phyloP scores from a whole-genome alignment of 2,797 vertebrate species.

The Orientallactaga sibirica region DNA sequence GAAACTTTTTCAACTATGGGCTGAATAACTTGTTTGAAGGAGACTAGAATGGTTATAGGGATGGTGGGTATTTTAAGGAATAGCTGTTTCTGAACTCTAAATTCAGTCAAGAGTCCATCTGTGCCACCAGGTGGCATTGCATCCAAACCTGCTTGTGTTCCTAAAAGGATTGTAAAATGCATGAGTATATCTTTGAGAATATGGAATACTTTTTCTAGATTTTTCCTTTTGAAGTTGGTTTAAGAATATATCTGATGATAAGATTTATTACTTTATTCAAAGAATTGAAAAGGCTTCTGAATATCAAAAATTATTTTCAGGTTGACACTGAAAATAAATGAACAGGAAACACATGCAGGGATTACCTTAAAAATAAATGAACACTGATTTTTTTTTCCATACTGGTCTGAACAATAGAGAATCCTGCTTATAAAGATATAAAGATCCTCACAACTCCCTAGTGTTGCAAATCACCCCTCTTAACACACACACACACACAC shows the following conservation, averaged over 20 bases:
- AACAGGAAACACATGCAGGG: constrained; percentile 55
- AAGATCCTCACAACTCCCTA: constrained; percentile 9
- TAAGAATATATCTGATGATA: constrained; percentile 55
- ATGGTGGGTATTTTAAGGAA: not conserved
- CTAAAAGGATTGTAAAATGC: constrained; percentile 55
- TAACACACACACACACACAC: not conserved
- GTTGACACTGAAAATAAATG: constrained; percentile 62
- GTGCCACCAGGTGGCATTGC: constrained; percentile 91
- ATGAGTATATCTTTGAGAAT: constrained; percentile 53
- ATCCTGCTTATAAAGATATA: constrained; percentile 64
- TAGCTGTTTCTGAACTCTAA: constrained; percentile 12
- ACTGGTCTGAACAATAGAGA: constrained; percentile 46
- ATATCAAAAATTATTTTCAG: constrained; percentile 36
- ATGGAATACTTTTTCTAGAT: constrained; percentile 52
- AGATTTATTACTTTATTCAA: constrained; percentile 30
- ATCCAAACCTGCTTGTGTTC: constrained; percentile 86
- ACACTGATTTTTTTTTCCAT: constrained; percentile 43
- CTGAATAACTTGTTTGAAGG: constrained; percentile 54
- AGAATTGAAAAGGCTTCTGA: constrained; percentile 46
- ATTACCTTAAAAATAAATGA: constrained; percentile 12
- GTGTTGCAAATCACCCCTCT: not conserved
- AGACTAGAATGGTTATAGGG: not conserved
- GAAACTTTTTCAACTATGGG: constrained; percentile 48
- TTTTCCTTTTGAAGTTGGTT: constrained; percentile 60
- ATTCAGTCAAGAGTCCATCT: constrained; percentile 20